A percentile compares a stretch with the other conserved stretches of the same genome.
phyloP scores from a whole-genome alignment of 2,888 invertebrate genomes.

The Pterostichus madidus region DNA sequence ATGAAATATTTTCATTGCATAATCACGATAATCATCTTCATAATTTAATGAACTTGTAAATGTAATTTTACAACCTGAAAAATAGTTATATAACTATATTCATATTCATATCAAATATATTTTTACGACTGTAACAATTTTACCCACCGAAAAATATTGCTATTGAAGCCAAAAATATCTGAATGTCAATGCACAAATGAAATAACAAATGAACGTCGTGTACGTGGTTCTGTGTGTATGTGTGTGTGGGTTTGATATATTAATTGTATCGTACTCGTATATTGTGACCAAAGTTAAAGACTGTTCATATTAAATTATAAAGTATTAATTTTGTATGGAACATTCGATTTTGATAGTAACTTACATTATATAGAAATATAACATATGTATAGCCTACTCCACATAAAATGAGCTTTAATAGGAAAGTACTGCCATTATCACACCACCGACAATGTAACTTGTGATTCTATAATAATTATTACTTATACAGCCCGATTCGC shows the following conservation, averaged over 20 bases:
- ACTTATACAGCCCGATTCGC: too few species aligned
- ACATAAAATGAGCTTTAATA: neutral
- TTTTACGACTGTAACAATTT: neutral
- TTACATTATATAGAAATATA: neutral
- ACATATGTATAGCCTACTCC: neutral
- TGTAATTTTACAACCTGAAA: neutral
- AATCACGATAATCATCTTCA: too few species aligned
- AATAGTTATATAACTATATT: neutral
- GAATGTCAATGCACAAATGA: slow-evolving; percentile 39
- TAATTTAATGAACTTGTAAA: too few species aligned
- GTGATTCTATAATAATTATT: too few species aligned
- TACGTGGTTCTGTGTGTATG: slow-evolving; percentile 15
- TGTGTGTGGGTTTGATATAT: slow-evolving; percentile 25
- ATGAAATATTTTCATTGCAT: too few species aligned
- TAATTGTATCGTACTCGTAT: slow-evolving; percentile 40
- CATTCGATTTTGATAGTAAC: slow-evolving; percentile 32
- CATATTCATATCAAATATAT: slow-evolving; percentile 10
- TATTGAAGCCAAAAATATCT: slow-evolving; percentile 23
- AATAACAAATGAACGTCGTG: slow-evolving; percentile 17
- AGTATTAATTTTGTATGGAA: slow-evolving; percentile 58
- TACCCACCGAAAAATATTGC: slow-evolving; percentile 44
- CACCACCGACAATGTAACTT: too few species aligned
- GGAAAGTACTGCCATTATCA: too few species aligned
- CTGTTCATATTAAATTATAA: slow-evolving; percentile 49
- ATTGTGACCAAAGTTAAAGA: slow-evolving; percentile 59